Evolutionary conservation across 1,140 invertebrate genomes (phyloP), one percentile per base, ranked within the genome.

Genomic region (Scaptomyza hsui): DNA sequence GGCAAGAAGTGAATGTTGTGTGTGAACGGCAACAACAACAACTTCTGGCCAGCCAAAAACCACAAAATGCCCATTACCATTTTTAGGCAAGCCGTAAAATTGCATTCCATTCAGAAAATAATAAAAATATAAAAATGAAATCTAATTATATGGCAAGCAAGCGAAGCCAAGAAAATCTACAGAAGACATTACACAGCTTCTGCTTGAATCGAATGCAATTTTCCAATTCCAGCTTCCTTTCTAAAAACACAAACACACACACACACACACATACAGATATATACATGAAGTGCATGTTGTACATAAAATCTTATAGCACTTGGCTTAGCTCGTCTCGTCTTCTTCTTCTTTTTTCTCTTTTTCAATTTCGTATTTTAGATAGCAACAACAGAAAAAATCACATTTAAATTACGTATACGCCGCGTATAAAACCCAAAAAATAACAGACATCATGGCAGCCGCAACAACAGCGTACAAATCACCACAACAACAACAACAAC

Each of bases 341-440:
- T 42, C 9, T 64, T 26, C 35, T 39, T 16, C 19, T 32, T 42
- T n/a, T 64, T 29, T 53, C 13, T 57, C 15, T 47, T 41, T 71
- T 63, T 75, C 53, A 53, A 76, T 72, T 76, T 76, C 88, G 55
- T 81, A 56, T 77, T 78, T 75, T 75, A 88, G 65, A 88, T 76
- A 75, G 55, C 57, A 71, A 32, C 42, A 56, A 67, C 32, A 64
- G 41, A 41, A 19, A 72, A 71, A 77, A 80, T 61, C 69, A 65
- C 65, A 86, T 89, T 79, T 79, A 80, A 89, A 80, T 78, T 69
- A 89, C 79, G 75, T 85, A 85, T 74, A 72, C 59, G 48, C 53
- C 56, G 61, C 73, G 67, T 64, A 60, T 32, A 74, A 71, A 77
- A 71, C 19, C 55, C 67, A 65, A 75, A 82, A 80, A 89, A 80